Evolutionary conservation across 1,140 invertebrate genomes (phyloP), one percentile per base, ranked within the genome.

Genomic region (Venturia canescens): DNA sequence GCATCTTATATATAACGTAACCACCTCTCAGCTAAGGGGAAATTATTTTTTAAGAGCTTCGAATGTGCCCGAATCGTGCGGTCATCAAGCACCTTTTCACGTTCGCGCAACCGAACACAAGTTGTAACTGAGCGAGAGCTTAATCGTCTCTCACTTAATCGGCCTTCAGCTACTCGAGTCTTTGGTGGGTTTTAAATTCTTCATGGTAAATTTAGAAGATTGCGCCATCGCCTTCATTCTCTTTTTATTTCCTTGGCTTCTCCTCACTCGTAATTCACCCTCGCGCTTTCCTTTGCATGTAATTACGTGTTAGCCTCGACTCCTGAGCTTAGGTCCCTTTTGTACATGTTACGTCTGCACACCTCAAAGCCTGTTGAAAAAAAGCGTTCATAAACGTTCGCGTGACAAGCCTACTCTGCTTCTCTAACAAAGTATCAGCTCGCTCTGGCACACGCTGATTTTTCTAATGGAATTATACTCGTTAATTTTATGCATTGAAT

Each of bases 191-290:
- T 66, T 76, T 67, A 67, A 80, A 75, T 26, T 69, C 31, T 82
- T 79, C 80, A 82, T 82, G 80, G 80, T 78, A 79, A 82, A 82
- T 82, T 82, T 82, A 76, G 71, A 79, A 66, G 72, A 82, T 82
- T 82, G 76, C 21, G 9, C 57, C n/a, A 63, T 77, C 31, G 29
- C 48, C 26, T 18, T n/a, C 29, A 31, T 31, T 31, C 66, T 31
- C 1, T 69, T 9, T 69, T 57, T 57, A 23, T 57, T 31, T 31
- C 66, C 18, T n/a, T 69, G 16, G 15, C 29, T 69, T 27, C 31
- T 9, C 18, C 66, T 31, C 4, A 18, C 60, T 27, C 60, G 5
- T 26, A 26, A n/a, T 63, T 23, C 23, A 13, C 23, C 9, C n/a
- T 63, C n/a, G 11, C 15, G 7, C 53, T 76, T n/a, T 76, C 27